Base-by-base conservation (phyloP, 2,797 vertebrate genomes). In the Ctenopoma kingsleyae region DNA sequence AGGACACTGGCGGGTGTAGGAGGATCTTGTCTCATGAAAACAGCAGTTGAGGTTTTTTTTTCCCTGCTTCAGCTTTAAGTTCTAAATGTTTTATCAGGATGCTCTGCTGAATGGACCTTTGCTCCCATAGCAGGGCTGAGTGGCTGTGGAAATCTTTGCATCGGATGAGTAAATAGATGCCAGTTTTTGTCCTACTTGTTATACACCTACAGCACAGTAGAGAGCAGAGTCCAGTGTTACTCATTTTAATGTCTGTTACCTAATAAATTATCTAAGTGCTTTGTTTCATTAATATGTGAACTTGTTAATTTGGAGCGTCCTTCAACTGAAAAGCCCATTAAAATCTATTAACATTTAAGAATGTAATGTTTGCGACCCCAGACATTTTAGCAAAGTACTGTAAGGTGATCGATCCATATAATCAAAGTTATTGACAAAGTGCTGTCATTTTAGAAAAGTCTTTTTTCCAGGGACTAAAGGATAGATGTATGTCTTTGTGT, bases 161-260 rank as follows among this genome's bases (percentile, higher is more conserved):
- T n/a, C n/a, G n/a, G n/a, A n/a, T n/a, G 40, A 44, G 54, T 83
- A 64, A 77, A 71, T 74, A 60, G 49, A 51, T 19, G 19, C n/a
- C 69, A 20, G 38, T 23, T 36, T 41, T 67, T 43, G 22, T 78
- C 54, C 54, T 6, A 15, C 64, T 69, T 60, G 66, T 76, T 57
- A 71, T 55, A 77, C 56, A 78, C 80, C 56, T 36, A 23, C 55
- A 62, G 60, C 52, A 65, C n/a, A 17, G 41, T 27, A 63, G 25
- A 63, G 36, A 17, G 47, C 19, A 63, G 25, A 63, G 36, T 8
- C 52, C 57, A 10, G 25, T 0, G 3, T 50, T 35, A 16, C 19
- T 23, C 51, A n/a, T 16, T 17, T 11, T 36, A 25, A 17, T 56
- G 57, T 60, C 25, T 51, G 36, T 57, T 35, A 53, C 30, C 36